A percentile compares a stretch with the other conserved stretches of the same genome.
These are phyloP conservation scores for Dromiciops gliroides DNA, from an alignment of 2,113 vertebrate species.

Conservation along the genomic window DNA sequence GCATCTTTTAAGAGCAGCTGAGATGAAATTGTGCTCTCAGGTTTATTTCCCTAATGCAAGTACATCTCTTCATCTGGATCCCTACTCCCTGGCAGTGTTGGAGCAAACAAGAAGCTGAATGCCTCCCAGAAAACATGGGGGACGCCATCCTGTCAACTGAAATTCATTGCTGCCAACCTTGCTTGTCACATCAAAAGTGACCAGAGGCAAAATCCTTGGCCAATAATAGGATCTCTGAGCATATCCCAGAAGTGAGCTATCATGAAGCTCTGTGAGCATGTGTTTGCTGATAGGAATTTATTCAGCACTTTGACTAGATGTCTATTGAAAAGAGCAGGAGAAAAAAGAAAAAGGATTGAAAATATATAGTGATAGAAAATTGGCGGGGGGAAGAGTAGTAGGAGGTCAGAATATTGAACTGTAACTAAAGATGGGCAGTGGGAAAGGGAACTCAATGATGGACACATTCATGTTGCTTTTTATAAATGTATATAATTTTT, in stretches of 20 bases:
- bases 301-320: conserved; percentile 53
- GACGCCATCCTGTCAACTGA: conserved; percentile 10
- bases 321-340: conserved; percentile 6
- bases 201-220: conserved; percentile 53
- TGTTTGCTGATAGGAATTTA: conserved; percentile 29
- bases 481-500: background rate
- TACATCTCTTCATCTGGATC: conserved; percentile 62
- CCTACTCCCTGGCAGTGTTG: conserved; percentile 50
- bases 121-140: background rate
- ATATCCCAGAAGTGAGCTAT: conserved; percentile 8
- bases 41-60: conserved; percentile 64
- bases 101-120: conserved; percentile 48
- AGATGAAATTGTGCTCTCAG: conserved; percentile 57
- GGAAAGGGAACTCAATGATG: background rate
- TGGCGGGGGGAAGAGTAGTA: background rate
- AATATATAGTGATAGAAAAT: conserved; percentile 11
- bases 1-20: background rate
- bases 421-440: background rate
- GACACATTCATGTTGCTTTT: background rate
- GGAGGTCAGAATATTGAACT: background rate
- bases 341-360: background rate
- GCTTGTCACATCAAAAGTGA: conserved; percentile 43
- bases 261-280: conserved; percentile 6
- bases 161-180: conserved; percentile 15
- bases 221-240: conserved; percentile 49